Evolutionary conservation across 2,888 invertebrate genomes (phyloP).

Genomic region (Lithophane socia): DNA sequence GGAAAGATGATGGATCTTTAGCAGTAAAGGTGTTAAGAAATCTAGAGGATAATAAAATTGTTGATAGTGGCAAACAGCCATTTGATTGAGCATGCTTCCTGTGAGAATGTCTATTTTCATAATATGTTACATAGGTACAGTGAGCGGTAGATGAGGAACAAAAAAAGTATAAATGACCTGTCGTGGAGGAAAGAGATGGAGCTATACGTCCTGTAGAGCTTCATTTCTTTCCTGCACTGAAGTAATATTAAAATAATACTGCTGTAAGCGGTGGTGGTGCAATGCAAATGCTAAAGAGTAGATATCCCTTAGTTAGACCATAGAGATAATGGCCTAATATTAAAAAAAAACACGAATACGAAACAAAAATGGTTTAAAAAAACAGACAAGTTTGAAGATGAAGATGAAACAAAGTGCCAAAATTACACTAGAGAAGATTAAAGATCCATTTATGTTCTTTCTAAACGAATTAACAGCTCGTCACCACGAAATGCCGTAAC

Average conservation of each 20-base stretch:
- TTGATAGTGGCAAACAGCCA: not conserved
- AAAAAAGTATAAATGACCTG: not conserved
- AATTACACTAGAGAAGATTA: not conserved
- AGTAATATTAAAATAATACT: too few relatives aligned
- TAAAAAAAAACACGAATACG: not conserved
- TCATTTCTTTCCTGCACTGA: too few relatives aligned
- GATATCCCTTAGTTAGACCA: not conserved
- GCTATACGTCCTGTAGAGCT: too few relatives aligned
- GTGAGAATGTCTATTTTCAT: not conserved
- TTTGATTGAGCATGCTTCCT: not conserved
- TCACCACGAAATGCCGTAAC: not conserved
- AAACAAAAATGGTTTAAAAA: not conserved
- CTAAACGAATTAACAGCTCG: not conserved
- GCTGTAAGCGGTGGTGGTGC: too few relatives aligned
- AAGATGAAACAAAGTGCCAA: not conserved
- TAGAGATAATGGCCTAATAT: not conserved
- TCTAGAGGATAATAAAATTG: not conserved
- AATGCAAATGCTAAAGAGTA: not conserved
- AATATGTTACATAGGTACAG: not conserved
- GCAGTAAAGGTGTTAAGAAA: not conserved
- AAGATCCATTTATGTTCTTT: not conserved
- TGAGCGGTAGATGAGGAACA: not conserved
- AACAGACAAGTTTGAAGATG: not conserved
- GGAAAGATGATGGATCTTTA: slow-evolving; percentile 13
- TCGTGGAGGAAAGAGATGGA: too few relatives aligned